Evolutionary conservation across 1,140 invertebrate species (phyloP).

Genomic region (Ephestia elutella): DNA sequence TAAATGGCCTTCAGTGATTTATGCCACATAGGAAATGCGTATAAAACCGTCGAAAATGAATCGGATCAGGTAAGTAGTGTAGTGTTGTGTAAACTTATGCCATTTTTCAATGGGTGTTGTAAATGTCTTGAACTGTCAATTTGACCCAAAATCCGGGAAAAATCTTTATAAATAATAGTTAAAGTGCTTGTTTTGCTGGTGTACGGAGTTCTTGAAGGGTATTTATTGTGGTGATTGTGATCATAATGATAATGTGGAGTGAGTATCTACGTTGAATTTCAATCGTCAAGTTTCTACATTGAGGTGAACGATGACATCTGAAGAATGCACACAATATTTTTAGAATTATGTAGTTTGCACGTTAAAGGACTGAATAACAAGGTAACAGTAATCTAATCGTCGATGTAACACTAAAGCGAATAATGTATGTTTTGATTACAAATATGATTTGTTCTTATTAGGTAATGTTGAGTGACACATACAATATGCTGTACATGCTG

Average conservation of each 20-base stretch:
- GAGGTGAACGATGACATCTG: constrained; percentile 56
- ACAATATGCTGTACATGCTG: constrained; percentile 30
- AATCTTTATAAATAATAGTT: constrained; percentile 38
- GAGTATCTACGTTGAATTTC: constrained; percentile 13
- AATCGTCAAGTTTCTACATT: constrained; percentile 20
- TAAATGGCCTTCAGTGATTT: constrained; percentile 75
- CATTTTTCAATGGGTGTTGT: constrained; percentile 59
- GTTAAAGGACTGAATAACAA: constrained; percentile 59
- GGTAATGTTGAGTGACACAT: constrained; percentile 20
- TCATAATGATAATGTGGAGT: constrained; percentile 4
- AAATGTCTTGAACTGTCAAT: constrained; percentile 67
- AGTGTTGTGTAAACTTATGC: constrained; percentile 59
- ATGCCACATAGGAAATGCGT: constrained; percentile 72
- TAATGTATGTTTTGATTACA: constrained; percentile 2
- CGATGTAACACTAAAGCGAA: constrained; percentile 19
- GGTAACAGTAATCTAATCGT: constrained; percentile 31
- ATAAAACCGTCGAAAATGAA: constrained; percentile 71
- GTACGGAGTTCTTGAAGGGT: constrained; percentile 11
- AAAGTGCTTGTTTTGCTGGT: constrained; percentile 37
- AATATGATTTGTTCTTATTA: constrained; percentile 14
- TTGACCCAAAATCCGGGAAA: constrained; percentile 73
- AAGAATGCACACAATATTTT: constrained; percentile 68
- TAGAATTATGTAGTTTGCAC: constrained; percentile 67
- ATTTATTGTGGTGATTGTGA: constrained; percentile 12
- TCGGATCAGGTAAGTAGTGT: constrained; percentile 59